These are phyloP conservation scores for Calidris pugnax DNA, from an alignment of 2,113 vertebrate genomes.

Conservation along the genomic window DNA sequence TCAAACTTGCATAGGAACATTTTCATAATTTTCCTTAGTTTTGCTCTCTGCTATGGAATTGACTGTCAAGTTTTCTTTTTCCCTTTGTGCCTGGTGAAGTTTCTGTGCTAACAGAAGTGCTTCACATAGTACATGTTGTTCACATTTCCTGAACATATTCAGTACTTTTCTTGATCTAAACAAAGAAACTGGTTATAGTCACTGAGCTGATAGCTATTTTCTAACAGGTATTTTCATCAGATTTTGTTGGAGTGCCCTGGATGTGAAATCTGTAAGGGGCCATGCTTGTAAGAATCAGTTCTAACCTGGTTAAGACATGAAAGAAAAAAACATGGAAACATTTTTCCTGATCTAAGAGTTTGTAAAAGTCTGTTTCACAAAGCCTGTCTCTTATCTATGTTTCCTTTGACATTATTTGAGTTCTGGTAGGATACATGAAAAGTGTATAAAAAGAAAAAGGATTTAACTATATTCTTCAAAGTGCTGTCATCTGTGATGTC, in stretches of 20 bases:
- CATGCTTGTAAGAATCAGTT: background rate
- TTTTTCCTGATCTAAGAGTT: background rate
- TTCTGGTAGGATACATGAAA: background rate
- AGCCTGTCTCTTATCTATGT: background rate
- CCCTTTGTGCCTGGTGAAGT: background rate
- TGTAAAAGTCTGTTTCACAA: background rate
- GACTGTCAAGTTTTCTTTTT: background rate
- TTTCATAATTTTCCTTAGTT: background rate
- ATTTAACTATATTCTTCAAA: background rate
- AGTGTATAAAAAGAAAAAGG: background rate
- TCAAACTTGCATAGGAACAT: background rate
- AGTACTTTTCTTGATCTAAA: background rate
- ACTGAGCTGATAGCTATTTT: background rate
- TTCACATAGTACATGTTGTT: background rate
- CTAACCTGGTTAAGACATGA: background rate
- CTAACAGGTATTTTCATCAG: background rate
- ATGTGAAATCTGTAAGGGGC: background rate
- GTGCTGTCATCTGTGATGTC: accelerated
- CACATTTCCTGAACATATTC: background rate
- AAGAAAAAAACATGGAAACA: background rate
- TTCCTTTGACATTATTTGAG: background rate
- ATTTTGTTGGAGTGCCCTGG: background rate
- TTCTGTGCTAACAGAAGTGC: background rate
- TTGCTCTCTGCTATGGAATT: background rate
- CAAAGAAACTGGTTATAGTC: background rate